phyloP scores from a whole-genome alignment of 2,888 invertebrate genomes.

The Sphaerophoria taeniata region DNA sequence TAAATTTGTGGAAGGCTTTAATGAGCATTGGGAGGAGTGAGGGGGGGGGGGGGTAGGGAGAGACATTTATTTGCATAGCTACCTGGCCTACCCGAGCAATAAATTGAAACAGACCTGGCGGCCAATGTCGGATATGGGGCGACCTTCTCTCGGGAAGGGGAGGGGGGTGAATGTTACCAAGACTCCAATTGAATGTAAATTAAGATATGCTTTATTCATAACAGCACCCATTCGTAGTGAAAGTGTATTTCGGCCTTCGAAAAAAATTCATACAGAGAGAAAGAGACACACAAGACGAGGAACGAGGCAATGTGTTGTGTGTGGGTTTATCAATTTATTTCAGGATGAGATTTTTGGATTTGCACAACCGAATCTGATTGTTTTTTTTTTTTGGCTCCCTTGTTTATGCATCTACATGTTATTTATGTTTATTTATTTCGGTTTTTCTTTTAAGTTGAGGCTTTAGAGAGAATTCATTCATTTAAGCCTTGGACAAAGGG shows the following conservation, averaged over 20 bases:
- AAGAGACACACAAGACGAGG: background rate
- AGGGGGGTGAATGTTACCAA: slow-evolving; percentile 36
- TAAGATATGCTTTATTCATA: slow-evolving; percentile 73
- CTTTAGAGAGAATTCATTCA: slow-evolving; percentile 6
- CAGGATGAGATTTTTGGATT: slow-evolving; percentile 66
- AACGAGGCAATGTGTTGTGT: background rate
- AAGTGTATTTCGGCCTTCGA: slow-evolving; percentile 23
- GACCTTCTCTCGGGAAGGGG: slow-evolving; percentile 49
- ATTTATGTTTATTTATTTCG: background rate
- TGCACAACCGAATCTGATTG: slow-evolving; percentile 39
- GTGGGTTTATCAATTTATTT: slow-evolving; percentile 54
- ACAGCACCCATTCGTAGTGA: slow-evolving; percentile 60
- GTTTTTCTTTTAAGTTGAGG: slow-evolving; percentile 14
- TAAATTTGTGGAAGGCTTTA: slow-evolving; percentile 50
- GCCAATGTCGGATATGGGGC: background rate
- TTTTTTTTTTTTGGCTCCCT: slow-evolving; percentile 1
- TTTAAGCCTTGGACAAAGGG: background rate
- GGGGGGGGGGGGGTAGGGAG: background rate
- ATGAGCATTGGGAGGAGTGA: slow-evolving; percentile 10
- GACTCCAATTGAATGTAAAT: slow-evolving; percentile 72
- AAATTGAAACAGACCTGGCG: slow-evolving; percentile 49
- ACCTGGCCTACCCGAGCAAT: slow-evolving; percentile 52
- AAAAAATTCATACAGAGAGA: background rate
- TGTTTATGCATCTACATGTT: no score
- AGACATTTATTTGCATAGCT: slow-evolving; percentile 46